Percentiles rank a stretch among this genome's conserved stretches.
These are phyloP conservation scores for Geotrupes spiniger DNA, from an alignment of 2,888 invertebrate genomes.

Conservation along the genomic window DNA sequence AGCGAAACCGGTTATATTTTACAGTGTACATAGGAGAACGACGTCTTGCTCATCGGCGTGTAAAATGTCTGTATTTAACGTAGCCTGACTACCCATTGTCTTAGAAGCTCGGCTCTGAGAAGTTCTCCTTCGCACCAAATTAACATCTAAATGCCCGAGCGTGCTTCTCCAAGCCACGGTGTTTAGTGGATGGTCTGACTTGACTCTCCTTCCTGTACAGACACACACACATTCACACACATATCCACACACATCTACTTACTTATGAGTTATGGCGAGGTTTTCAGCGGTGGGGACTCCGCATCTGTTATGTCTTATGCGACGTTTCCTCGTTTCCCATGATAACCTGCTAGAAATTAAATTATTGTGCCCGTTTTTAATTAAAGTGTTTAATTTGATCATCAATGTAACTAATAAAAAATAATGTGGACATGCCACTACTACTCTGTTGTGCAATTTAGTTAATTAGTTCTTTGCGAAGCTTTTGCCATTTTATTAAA, in stretches of 20 bases:
- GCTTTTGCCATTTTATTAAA: neutral
- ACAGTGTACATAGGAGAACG: constrained; percentile 14
- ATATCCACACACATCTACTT: too few relatives aligned
- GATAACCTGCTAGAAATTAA: too few relatives aligned
- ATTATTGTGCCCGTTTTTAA: too few relatives aligned
- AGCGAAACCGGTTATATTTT: neutral
- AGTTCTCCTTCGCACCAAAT: constrained; percentile 47
- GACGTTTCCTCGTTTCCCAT: constrained; percentile 6
- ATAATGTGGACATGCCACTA: too few relatives aligned
- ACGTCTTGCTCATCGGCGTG: constrained; percentile 44
- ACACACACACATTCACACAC: constrained; percentile 17
- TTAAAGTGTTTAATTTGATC: too few relatives aligned
- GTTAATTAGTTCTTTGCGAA: too few relatives aligned
- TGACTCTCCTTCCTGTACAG: constrained; percentile 26
- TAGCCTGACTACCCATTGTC: constrained; percentile 48
- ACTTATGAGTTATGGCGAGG: constrained; percentile 24
- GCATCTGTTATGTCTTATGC: constrained; percentile 8
- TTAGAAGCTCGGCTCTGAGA: constrained; percentile 42
- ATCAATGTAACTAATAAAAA: too few relatives aligned
- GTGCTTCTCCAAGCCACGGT: constrained; percentile 19
- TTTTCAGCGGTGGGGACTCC: constrained; percentile 5
- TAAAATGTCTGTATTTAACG: constrained; percentile 52
- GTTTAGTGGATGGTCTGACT: constrained; percentile 27
- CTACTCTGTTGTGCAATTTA: too few relatives aligned
- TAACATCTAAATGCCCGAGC: constrained; percentile 45